Conservation (phyloP, 2,113 vertebrate genomes). For the Catharus fuscescens region DNA sequence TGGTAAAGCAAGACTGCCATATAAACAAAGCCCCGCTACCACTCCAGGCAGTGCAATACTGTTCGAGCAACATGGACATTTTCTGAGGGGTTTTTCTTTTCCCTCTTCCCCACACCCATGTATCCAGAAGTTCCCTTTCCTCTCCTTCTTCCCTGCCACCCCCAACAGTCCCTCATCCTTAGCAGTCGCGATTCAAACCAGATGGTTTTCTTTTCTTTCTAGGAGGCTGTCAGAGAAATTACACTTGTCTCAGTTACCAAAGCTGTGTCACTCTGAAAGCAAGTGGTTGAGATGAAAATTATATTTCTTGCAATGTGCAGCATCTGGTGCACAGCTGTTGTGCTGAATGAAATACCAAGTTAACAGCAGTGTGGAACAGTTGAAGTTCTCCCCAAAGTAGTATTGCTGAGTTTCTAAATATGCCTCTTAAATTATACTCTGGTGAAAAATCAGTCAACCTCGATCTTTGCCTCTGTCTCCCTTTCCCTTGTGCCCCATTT, state of each 20-base stretch:
- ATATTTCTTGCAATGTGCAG: slow-evolving; percentile 44
- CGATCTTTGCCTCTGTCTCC: not conserved
- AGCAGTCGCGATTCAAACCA: not conserved
- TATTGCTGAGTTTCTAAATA: slow-evolving; percentile 61
- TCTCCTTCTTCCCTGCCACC: not conserved
- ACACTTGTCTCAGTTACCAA: slow-evolving; percentile 6
- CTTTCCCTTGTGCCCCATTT: not conserved
- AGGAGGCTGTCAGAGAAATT: slow-evolving; percentile 27
- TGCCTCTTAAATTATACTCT: slow-evolving; percentile 63
- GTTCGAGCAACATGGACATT: accelerated
- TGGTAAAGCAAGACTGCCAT: not conserved
- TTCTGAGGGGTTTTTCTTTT: not conserved
- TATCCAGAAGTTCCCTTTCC: not conserved
- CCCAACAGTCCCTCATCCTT: not conserved
- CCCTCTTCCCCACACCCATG: not conserved
- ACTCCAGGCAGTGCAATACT: not conserved
- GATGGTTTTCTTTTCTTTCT: slow-evolving; percentile 45
- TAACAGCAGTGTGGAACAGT: not conserved
- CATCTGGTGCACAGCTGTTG: slow-evolving; percentile 78
- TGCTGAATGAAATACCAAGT: slow-evolving; percentile 49
- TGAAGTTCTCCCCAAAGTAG: slow-evolving; percentile 60
- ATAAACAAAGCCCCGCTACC: not conserved
- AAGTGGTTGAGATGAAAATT: slow-evolving; percentile 38
- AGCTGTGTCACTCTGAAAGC: slow-evolving; percentile 18
- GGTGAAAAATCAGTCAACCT: slow-evolving; percentile 50